Evolutionary conservation across 37 sponge, comb jelly and placozoan genomes (phyloP).

Genomic region (Mnemiopsis leidyi): DNA sequence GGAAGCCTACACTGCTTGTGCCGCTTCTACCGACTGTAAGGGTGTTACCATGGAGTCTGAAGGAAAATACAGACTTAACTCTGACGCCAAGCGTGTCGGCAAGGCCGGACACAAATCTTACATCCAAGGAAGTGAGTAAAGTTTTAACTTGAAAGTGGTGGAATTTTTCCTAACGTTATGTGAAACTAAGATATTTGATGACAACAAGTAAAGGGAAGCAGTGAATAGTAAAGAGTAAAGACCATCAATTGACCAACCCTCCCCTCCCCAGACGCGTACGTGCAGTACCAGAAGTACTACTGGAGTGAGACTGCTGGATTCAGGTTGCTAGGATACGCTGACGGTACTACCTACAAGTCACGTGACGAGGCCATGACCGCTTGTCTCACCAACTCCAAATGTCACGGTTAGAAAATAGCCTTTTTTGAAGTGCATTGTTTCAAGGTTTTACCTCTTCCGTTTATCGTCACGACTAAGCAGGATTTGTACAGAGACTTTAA

Average conservation of each 20-base stretch:
- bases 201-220: too few species aligned
- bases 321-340: constrained; percentile 28
- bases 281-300: constrained; percentile 33
- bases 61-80: neutral
- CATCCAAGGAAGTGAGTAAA: constrained; percentile 11
- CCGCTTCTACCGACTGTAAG: constrained; percentile 12
- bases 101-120: neutral
- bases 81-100: neutral
- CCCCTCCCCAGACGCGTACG: neutral
- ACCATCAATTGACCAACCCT: neutral
- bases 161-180: neutral
- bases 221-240: neutral
- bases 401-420: neutral
- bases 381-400: constrained; percentile 30
- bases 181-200: too few species aligned
- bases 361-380: neutral
- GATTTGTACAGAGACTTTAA: neutral
- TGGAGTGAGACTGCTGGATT: constrained; percentile 1
- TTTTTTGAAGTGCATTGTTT: neutral
- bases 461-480: neutral
- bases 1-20: constrained; percentile 13
- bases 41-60: neutral
- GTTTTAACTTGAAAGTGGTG: neutral
- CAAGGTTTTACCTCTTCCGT: too few species aligned
- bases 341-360: neutral